These are phyloP conservation scores for Myrmecobius fasciatus DNA, from an alignment of 2,113 vertebrate genomes.

Conservation along the genomic window DNA sequence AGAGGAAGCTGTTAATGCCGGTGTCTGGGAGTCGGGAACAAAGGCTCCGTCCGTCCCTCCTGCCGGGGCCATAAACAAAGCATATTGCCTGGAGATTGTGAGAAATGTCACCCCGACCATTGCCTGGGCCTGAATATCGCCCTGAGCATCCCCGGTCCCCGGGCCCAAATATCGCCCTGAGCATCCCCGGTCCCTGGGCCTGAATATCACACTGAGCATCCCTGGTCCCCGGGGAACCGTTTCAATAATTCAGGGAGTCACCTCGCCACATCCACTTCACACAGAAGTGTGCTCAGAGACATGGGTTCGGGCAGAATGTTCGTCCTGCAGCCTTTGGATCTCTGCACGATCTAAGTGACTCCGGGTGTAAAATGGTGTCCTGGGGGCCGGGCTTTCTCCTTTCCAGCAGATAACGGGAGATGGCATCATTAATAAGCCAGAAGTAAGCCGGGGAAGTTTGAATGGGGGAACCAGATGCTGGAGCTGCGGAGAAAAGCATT, in stretches of 20 bases:
- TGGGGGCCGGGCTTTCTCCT: neutral
- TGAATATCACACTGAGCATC: too few relatives aligned
- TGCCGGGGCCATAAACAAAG: neutral
- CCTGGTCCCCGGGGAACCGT: fast-evolving
- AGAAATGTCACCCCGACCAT: neutral
- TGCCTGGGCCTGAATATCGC: neutral
- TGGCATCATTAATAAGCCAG: neutral
- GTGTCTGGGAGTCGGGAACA: neutral
- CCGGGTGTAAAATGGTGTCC: neutral
- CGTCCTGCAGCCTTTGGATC: neutral
- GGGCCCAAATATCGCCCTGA: too few relatives aligned
- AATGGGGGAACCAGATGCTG: neutral
- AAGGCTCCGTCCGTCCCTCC: neutral
- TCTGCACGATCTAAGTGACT: neutral
- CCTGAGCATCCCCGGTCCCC: too few relatives aligned
- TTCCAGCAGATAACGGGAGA: neutral
- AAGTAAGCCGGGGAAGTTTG: fast-evolving
- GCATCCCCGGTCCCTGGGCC: too few relatives aligned
- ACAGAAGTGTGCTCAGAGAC: too few relatives aligned
- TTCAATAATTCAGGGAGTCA: neutral
- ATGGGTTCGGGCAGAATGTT: fast-evolving
- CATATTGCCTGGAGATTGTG: fast-evolving
- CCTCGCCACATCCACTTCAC: fast-evolving
- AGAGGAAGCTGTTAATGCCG: neutral
- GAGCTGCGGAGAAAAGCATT: neutral